Base-by-base conservation (phyloP, 2,797 vertebrate species). In the Cottoperca gobio region DNA sequence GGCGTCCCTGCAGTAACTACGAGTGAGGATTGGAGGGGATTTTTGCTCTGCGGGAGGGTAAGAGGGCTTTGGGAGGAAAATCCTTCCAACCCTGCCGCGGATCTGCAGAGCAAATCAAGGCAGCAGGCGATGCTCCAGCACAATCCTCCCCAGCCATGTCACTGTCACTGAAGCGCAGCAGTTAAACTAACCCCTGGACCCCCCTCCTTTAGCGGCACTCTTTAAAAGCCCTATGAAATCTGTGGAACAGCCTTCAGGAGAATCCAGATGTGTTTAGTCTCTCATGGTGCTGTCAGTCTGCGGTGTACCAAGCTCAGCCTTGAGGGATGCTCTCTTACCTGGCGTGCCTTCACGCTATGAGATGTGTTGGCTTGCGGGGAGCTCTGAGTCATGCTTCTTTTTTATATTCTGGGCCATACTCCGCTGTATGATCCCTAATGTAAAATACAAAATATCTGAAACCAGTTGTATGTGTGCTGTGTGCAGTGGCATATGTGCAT, bases 71-170 rank as follows among this genome's bases (percentile, higher is more conserved):
- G 46, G 62, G 79, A 69, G 89, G 83, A 87, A 88, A 92, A 90
- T 92, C 88, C 91, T 88, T 81, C 85, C 75, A 88, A 78, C 77
- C 64, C 72, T 78, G 82, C 79, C 14, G 61, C 23, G 48, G 79
- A 90, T 93, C 84, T 92, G 61, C 78, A 35, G 75, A 88, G 82
- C 83, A 90, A 88, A 91, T 89, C 85, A 78, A 78, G 89, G 84
- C 82, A 79, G 83, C 67, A 68, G 88, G 77, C 70, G 53, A 78
- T 64, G 71, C 83, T 92, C 81, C 79, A 78, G 75, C 73, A 60
- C 77, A 85, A 73, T 87, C 87, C 86, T 86, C 73, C 76, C 59
- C 68, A 28, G 68, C 73, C 65, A 24, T 54, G 83, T 79, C 83
- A 42, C 71, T 83, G 85, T 86, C 78, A 65, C 82, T 82, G 83